These are phyloP conservation scores for Apamea crenata DNA, from an alignment of 2,888 invertebrate species.

Conservation along the genomic window DNA sequence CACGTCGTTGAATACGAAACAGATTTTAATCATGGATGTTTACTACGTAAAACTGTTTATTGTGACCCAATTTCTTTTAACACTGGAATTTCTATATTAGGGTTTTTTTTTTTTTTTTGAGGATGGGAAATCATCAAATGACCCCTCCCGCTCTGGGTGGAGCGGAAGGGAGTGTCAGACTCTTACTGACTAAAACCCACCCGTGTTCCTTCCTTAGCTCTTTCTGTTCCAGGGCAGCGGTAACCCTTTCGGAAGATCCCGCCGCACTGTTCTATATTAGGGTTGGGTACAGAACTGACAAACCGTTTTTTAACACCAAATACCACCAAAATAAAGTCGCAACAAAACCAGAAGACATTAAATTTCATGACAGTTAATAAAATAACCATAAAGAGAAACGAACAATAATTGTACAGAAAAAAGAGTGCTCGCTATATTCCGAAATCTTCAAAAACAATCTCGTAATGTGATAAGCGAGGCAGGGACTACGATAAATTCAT, in stretches of 20 bases:
- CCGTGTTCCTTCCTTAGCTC: no score
- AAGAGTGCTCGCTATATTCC: conserved; percentile 38
- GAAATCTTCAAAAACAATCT: conserved; percentile 62
- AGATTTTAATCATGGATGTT: conserved; percentile 50
- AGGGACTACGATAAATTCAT: conserved; percentile 78
- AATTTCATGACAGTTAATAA: conserved; percentile 17
- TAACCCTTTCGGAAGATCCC: no score
- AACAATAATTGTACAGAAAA: conserved; percentile 26
- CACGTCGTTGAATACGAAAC: conserved; percentile 28
- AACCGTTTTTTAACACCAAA: not conserved
- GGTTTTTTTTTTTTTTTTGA: no score
- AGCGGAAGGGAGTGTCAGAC: no score
- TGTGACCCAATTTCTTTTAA: conserved; percentile 13
- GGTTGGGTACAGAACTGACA: not conserved
- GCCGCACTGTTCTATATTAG: no score
- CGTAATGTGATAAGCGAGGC: conserved; percentile 57
- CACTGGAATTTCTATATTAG: not conserved
- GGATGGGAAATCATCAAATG: no score
- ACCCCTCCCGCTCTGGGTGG: no score
- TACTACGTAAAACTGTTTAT: conserved; percentile 10
- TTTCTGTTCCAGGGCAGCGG: no score
- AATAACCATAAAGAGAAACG: conserved; percentile 34
- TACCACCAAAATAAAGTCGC: not conserved
- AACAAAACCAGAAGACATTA: not conserved
- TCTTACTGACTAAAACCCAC: no score